Evolutionary conservation across 2,113 vertebrate species (phyloP), one percentile per base, ranked within the genome.

Genomic region (Oryzias javanicus): DNA sequence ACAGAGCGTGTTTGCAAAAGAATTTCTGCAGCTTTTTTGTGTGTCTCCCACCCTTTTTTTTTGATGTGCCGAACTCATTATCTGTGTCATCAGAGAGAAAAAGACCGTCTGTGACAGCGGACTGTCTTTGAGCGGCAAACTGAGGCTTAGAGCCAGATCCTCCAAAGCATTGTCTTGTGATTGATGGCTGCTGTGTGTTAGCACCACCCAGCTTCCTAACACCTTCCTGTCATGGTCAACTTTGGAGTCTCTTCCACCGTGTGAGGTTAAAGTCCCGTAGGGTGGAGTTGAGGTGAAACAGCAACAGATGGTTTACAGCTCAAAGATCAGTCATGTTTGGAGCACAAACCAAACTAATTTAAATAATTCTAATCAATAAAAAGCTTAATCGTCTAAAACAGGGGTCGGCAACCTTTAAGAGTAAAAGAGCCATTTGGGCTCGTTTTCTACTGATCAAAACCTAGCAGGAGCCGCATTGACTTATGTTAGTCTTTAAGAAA

Each of bases 1-100:
- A 67, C 29, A 52, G 42, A 17, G 41, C 10, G 47, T 79, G 81
- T 80, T 84, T 82, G 74, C 48, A 59, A 64, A 78, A 62, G 60
- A 54, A 63, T 64, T 69, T 65, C 20, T 63, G 49, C 40, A 49
- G 63, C 66, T 75, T 79, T 69, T 35, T 79, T 65, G 83, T 82
- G 78, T 80, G 68, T 68, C 57, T 60, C 25, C 49, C 44, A 19
- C 35, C 47, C 62, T 65, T 7, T 81, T 78, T 59, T 72, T 81
- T 81, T 78, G 61, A 79, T 72, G 65, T 66, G 49, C 53, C 60
- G 53, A 64, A 53, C 18, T 65, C 27, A 40, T 64, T 67, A 67
- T 57, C 74, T 55, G 76, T 47, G 60, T 44, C 60, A 52, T 67
- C 60, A 48, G 44, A 53, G 67, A 76, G 10, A 48, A 8, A 60